A percentile compares a stretch with the other conserved stretches of the same genome.
Evolutionary conservation across 2,888 invertebrate species (phyloP).

Genomic region (Nephrocerus scutellatus): DNA sequence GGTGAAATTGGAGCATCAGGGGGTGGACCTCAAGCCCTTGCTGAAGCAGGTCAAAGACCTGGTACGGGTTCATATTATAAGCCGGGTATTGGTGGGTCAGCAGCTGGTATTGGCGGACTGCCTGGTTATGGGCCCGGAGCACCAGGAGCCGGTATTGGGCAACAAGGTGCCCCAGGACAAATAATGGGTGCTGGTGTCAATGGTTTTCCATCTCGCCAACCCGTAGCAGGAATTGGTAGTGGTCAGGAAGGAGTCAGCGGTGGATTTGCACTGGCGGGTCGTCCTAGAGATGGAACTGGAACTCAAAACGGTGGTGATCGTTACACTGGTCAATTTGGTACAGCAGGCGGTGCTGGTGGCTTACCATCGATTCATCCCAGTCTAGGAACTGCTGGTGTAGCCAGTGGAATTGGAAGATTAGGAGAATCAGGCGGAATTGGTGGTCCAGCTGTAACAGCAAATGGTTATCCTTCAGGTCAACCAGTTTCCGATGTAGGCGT

Average conservation of each 20-base stretch:
- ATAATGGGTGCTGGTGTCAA: constrained; percentile 3
- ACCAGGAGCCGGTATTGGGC: constrained; percentile 11
- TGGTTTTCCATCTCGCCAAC: background rate
- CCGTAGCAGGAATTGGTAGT: background rate
- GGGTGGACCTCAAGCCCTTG: background rate
- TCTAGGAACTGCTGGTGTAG: constrained; percentile 30
- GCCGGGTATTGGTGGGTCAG: constrained; percentile 5
- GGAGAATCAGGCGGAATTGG: background rate
- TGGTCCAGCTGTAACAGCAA: background rate
- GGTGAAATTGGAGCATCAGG: constrained; percentile 11
- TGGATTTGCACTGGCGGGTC: background rate
- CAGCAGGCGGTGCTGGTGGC: background rate
- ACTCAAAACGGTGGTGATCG: background rate
- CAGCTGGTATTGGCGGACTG: constrained; percentile 5
- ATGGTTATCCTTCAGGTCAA: background rate
- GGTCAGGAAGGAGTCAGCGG: background rate
- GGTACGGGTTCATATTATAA: background rate
- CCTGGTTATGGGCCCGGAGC: constrained; percentile 11
- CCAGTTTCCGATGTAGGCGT: background rate
- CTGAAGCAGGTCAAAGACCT: background rate
- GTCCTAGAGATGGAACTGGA: background rate
- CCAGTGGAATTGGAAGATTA: too few relatives aligned
- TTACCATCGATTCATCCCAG: background rate
- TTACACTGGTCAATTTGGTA: constrained; percentile 5
- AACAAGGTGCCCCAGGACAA: constrained; percentile 9